phyloP scores from a whole-genome alignment of 2,797 vertebrate genomes.

The Microctenopoma stevenorrisi region DNA sequence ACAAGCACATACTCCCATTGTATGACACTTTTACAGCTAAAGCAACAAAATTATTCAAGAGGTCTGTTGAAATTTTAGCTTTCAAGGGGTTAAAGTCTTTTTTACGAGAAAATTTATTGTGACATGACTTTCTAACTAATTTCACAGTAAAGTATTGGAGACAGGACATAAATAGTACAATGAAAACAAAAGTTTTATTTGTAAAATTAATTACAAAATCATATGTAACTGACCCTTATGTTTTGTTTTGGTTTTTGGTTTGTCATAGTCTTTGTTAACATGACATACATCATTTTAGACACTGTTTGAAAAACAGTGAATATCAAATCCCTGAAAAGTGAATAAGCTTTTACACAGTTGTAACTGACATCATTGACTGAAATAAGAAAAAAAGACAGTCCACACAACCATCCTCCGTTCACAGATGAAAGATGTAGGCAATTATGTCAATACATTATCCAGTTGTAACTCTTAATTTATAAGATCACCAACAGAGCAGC shows the following conservation, averaged over 20 bases:
- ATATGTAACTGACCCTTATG: no score
- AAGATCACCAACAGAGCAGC: not conserved
- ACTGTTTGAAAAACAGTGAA: not conserved
- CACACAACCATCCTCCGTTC: not conserved
- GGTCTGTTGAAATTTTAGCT: no score
- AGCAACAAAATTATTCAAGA: no score
- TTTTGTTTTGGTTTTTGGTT: no score
- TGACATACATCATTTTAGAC: not conserved
- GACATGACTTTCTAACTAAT: not conserved
- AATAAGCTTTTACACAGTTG: not conserved
- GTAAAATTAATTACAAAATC: not conserved
- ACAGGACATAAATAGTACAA: not conserved
- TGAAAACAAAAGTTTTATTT: not conserved
- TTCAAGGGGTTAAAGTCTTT: no score
- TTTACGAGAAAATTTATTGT: not conserved
- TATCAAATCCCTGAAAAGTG: not conserved
- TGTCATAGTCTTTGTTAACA: not conserved
- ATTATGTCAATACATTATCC: not conserved
- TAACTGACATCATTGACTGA: not conserved
- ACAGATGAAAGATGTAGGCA: constrained; percentile 14
- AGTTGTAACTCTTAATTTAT: not conserved
- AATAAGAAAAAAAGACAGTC: constrained; percentile 5
- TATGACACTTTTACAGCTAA: no score
- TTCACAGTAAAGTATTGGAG: not conserved
- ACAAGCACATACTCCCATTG: no score